Evolutionary conservation across 2,797 vertebrate genomes (phyloP).

Genomic region (Eutrigla gurnardus): DNA sequence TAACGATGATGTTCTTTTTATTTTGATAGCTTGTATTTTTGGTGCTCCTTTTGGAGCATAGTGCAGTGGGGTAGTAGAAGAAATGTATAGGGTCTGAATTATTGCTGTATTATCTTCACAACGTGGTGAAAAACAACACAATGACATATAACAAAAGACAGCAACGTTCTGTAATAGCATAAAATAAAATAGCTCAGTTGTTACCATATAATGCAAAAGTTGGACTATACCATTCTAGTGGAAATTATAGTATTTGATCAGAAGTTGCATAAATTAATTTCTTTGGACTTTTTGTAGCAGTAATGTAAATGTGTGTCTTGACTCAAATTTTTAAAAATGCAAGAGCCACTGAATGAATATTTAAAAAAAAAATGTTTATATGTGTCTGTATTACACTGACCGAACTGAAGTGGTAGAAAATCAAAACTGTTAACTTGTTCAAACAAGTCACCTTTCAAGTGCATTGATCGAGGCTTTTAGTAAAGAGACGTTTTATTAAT

Average conservation of each 20-base stretch:
- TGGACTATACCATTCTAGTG: conserved; percentile 33
- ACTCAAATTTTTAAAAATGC: conserved; percentile 45
- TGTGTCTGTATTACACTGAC: conserved; percentile 66
- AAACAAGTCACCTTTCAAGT: conserved; percentile 59
- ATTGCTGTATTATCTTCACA: conserved; percentile 56
- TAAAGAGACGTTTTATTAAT: conserved; percentile 48
- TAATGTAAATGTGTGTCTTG: conserved; percentile 53
- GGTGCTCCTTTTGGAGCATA: conserved; percentile 42
- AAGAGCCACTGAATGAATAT: conserved; percentile 50
- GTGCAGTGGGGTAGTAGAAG: conserved; percentile 61
- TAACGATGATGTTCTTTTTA: conserved; percentile 31
- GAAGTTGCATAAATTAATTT: conserved; percentile 48
- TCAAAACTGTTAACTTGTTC: conserved; percentile 47
- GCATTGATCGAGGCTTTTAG: conserved; percentile 61
- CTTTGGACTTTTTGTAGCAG: conserved; percentile 41
- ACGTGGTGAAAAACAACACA: conserved; percentile 47
- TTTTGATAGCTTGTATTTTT: conserved; percentile 59
- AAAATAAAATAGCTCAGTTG: conserved; percentile 40
- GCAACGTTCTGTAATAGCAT: conserved; percentile 32
- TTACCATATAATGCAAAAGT: conserved; percentile 42
- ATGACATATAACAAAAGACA: conserved; percentile 22
- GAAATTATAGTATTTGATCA: conserved; percentile 45
- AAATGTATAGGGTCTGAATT: conserved; percentile 60
- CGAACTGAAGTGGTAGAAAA: conserved; percentile 65
- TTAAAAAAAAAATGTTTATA: conserved; percentile 32